Evolutionary conservation across 53 echinoderm and acorn worm species (phyloP).

Genomic region (Echinometra lucunter): DNA sequence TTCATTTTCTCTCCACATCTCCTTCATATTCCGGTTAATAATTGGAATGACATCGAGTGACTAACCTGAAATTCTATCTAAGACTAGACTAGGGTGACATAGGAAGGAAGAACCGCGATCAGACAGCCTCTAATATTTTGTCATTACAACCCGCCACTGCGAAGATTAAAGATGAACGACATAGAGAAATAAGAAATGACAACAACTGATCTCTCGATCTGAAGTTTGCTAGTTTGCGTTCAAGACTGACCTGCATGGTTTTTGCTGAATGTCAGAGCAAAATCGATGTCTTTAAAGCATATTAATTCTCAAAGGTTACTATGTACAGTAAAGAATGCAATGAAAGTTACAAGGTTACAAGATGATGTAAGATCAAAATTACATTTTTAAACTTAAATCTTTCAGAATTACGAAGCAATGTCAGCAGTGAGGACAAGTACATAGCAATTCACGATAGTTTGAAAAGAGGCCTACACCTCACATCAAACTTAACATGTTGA

Average conservation of each 20-base stretch:
- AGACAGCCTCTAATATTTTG: constrained; percentile 51
- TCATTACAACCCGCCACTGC: constrained; percentile 40
- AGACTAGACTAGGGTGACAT: neutral
- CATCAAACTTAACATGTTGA: too few species aligned
- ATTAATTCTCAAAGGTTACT: neutral
- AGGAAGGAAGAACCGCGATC: neutral
- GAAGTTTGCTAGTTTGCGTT: neutral
- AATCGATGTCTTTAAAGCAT: neutral
- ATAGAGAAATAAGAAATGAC: constrained; percentile 17
- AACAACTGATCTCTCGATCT: constrained; percentile 29
- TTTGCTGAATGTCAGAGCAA: neutral
- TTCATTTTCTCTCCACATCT: neutral
- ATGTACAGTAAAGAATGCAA: neutral
- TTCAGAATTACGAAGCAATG: too few species aligned
- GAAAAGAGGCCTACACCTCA: too few species aligned
- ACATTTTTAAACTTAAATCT: too few species aligned
- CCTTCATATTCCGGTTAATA: neutral
- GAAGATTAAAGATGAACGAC: neutral
- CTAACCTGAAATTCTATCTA: constrained; percentile 15
- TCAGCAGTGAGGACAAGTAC: too few species aligned
- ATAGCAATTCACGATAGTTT: too few species aligned
- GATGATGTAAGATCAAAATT: too few species aligned
- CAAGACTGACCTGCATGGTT: neutral
- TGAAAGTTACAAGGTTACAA: neutral
- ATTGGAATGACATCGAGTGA: neutral